Base-by-base conservation (phyloP, 2,797 vertebrate species). In the Myotis planiceps region DNA sequence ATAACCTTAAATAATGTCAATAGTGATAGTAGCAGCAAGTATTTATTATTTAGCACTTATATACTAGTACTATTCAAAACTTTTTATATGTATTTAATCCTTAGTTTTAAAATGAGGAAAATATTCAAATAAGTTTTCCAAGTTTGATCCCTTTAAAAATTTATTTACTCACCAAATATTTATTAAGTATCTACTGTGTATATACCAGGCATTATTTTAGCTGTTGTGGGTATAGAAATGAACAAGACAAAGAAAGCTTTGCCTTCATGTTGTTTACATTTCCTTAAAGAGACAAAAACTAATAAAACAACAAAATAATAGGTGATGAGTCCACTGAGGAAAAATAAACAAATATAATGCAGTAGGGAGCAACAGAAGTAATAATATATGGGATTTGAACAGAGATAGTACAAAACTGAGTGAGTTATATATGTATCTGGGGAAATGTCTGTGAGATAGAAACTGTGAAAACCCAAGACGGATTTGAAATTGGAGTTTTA, bases 281-380 rank as follows among this genome's bases (percentile, higher is more conserved):
- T 29, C 86, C 23, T 89, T 72, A 25, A 89, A 75, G 47, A 66
- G 29, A 90, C 3, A 92, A 81, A 94, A 79, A 72, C 42, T 84
- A 91, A 75, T 75, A 88, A 90, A 96, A 68, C 84, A 88, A 80
- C 69, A 88, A 90, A 96, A 53, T 74, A 71, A 71, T 75, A 85
- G 32, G 14, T 85, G 79, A 60, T 91, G 83, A 47, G 27, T 63
- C 39, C 45, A 71, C 32, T 92, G 53, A 95, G 89, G 79, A 81
- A 85, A 91, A 93, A 81, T 75, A 13, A 51, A 91, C 82, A 12
- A 80, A 63, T 91, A 25, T 80, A 92, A 89, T 34, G 16, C 10
- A 25, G 16, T 47, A 58, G 69, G 68, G 23, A 93, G 6, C 0
- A 0, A 42, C 34, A 87, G 12, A 80, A 58, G 23, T 68, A 83